Evolutionary conservation across 2,888 invertebrate genomes (phyloP), one percentile per base, ranked within the genome.

Genomic region (Cecidostiba fungosa): DNA sequence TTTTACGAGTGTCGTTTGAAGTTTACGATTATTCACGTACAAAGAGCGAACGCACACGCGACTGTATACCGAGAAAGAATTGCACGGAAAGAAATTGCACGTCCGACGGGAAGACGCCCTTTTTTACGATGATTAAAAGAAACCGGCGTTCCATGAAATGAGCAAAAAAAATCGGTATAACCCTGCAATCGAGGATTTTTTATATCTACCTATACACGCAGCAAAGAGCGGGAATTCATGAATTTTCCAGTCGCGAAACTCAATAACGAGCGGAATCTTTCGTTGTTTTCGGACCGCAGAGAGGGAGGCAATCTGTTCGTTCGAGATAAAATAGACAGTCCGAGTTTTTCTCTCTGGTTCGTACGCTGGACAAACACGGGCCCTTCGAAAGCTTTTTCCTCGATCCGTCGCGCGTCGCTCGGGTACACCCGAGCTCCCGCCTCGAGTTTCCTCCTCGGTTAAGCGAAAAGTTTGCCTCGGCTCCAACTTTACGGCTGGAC

Each of bases 81-180:
- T 12, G 66, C 66, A 26, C 26, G 14, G 29, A 66, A 29, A 26
- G 29, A 66, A 66, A 66, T 66, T 66, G 16, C 66, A 26, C 14
- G 12, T 66, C 23, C 29, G 8, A 29, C 3, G 29, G 16, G 14
- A 26, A 10, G 16, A 1, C 23, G 5, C 59, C 59, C 5, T 59
- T 66, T 66, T 66, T 66, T 66, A 66, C 66, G 66, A 66, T 66
- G 66, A 66, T 66, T 66, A 66, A 66, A 66, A 66, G 66, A 66
- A 66, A 66, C 66, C 3, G 14, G 62, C 26, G n/a, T 1, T n/a
- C 0, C 54, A n/a, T n/a, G 54, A 62, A 23, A 26, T 2, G 29
- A 26, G 66, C 0, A 3, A 29, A 12, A 26, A 12, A 66, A n/a
- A 54, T 54, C 19, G 19, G n/a, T n/a, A 54, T 54, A n/a, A 19